phyloP scores from a whole-genome alignment of 1,140 invertebrate species.

The Tetranychus urticae region DNA sequence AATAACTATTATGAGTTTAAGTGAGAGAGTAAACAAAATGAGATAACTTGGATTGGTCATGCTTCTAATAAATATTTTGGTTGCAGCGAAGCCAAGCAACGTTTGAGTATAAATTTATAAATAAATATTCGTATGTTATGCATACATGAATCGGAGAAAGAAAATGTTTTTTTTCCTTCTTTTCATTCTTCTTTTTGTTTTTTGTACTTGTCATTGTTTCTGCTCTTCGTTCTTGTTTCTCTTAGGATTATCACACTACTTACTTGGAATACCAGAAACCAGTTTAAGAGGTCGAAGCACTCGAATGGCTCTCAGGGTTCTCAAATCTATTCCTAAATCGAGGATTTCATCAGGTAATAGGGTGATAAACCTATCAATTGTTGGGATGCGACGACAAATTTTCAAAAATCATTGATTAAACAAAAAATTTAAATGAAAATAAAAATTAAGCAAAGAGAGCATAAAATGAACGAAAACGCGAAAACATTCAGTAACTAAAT shows the following conservation, averaged over 20 bases:
- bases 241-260: constrained; percentile 11
- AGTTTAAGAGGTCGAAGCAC: constrained; percentile 35
- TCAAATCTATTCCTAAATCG: constrained; percentile 21
- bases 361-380: constrained; percentile 14
- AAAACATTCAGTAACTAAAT: background rate
- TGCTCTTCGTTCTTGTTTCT: background rate
- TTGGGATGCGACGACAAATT: background rate
- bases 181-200: no score
- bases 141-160: no score
- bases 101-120: no score
- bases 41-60: no score
- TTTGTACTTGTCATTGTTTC: background rate
- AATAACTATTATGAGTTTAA: no score
- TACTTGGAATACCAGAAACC: constrained; percentile 38
- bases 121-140: no score
- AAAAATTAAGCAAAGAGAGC: background rate
- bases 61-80: no score
- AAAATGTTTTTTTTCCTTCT: no score
- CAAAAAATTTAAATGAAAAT: background rate
- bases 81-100: no score
- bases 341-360: constrained; percentile 10
- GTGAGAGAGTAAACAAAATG: no score
- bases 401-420: no score
- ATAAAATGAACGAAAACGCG: background rate
- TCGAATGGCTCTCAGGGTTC: constrained; percentile 29